These are phyloP conservation scores for Telmatochromis brichardi DNA, from an alignment of 2,113 vertebrate species.

Conservation along the genomic window DNA sequence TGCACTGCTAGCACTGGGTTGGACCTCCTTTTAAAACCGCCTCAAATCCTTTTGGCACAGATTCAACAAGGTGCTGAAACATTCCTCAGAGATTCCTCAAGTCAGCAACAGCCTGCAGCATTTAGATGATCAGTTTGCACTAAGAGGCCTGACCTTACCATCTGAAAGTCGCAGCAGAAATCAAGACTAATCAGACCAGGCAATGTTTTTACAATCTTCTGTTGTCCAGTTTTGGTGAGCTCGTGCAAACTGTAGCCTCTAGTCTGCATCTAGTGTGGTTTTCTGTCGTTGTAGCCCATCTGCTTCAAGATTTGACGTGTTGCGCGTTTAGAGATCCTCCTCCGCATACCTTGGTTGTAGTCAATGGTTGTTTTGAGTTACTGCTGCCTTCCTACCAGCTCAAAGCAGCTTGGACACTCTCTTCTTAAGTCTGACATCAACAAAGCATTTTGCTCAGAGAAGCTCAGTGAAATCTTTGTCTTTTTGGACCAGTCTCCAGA, in stretches of 20 bases:
- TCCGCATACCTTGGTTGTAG: background rate
- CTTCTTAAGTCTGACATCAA: background rate
- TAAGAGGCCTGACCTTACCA: accelerated
- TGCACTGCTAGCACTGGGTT: background rate
- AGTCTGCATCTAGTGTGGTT: background rate
- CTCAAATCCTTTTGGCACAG: background rate
- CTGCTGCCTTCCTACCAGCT: background rate
- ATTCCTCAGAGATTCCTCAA: background rate
- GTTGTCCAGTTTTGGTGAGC: background rate
- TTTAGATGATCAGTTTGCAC: background rate
- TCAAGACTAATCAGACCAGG: background rate
- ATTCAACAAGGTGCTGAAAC: background rate
- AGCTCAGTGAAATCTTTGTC: background rate
- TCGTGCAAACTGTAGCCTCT: background rate
- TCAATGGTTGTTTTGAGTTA: background rate
- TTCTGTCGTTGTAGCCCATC: background rate
- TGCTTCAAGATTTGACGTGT: background rate
- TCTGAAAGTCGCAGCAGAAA: background rate
- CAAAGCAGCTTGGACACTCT: background rate
- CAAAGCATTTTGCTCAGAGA: background rate
- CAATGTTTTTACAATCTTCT: background rate
- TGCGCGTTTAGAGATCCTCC: background rate
- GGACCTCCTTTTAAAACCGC: background rate
- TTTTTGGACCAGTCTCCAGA: background rate
- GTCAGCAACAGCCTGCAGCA: background rate